Evolutionary conservation across 2,888 invertebrate species (phyloP).

Genomic region (Latrodectus elegans): DNA sequence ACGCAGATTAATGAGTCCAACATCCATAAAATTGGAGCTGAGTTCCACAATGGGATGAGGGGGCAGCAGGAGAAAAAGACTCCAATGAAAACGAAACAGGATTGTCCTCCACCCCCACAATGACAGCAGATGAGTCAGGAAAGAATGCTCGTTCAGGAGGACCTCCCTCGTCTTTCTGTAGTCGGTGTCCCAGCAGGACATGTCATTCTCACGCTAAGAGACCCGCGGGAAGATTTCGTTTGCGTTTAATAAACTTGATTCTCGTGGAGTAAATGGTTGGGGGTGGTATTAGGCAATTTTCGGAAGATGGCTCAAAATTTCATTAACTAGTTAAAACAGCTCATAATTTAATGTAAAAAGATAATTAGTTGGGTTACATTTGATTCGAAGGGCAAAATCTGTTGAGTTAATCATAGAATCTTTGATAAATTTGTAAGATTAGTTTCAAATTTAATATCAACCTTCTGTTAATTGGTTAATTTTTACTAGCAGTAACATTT

Average conservation of each 20-base stretch:
- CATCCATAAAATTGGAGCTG: neutral
- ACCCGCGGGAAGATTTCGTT: neutral
- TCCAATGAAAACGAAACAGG: conserved; percentile 1
- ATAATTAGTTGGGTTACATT: too few species aligned
- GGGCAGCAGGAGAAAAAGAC: neutral
- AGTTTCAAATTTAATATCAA: too few species aligned
- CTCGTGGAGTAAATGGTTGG: too few species aligned
- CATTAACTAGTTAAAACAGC: too few species aligned
- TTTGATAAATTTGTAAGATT: too few species aligned
- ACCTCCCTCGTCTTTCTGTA: neutral
- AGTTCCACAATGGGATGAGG: neutral
- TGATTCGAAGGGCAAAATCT: too few species aligned
- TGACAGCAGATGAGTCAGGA: neutral
- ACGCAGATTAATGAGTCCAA: neutral
- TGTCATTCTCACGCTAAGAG: neutral
- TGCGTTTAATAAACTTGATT: neutral
- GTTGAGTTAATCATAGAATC: too few species aligned
- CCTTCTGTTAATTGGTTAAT: too few species aligned
- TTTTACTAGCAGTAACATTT: too few species aligned
- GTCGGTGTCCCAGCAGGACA: neutral
- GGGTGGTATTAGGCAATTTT: neutral
- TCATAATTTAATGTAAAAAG: too few species aligned
- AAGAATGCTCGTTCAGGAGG: neutral
- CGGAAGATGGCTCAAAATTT: neutral
- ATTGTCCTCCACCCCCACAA: neutral